Conservation (phyloP, 2,113 vertebrate genomes). For the Chloebia gouldiae region DNA sequence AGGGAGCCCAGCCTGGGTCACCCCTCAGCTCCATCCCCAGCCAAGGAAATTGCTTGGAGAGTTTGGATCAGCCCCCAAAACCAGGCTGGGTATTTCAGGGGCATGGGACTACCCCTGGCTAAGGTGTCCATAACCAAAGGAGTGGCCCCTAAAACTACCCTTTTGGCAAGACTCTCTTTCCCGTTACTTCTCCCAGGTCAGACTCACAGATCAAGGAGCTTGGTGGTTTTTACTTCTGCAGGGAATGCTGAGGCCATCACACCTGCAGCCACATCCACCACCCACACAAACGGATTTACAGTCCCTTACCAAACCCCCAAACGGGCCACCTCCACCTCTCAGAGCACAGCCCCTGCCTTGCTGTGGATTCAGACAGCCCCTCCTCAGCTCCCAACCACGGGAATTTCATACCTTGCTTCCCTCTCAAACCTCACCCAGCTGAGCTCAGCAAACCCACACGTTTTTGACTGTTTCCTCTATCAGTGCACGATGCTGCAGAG, state of each 20-base stretch:
- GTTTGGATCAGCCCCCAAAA: not conserved
- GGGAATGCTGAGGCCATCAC: not conserved
- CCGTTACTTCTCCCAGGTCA: not conserved
- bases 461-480: not conserved
- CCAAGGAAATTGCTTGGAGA: not conserved
- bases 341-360: not conserved
- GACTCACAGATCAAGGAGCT: not conserved
- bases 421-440: not conserved
- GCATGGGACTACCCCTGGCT: not conserved
- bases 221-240: not conserved
- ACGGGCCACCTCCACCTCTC: not conserved
- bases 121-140: not conserved
- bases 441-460: not conserved
- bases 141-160: not conserved
- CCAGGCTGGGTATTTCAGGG: not conserved
- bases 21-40: not conserved
- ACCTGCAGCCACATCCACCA: not conserved
- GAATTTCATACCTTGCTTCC: not conserved
- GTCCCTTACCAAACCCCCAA: not conserved
- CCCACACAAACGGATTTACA: rapidly evolving
- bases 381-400: not conserved
- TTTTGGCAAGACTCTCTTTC: not conserved
- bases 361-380: not conserved
- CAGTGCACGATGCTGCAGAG: not conserved
- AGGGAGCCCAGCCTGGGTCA: not conserved